Base-by-base conservation (phyloP, 1,140 invertebrate genomes). In the Harpegnathos saltator region DNA sequence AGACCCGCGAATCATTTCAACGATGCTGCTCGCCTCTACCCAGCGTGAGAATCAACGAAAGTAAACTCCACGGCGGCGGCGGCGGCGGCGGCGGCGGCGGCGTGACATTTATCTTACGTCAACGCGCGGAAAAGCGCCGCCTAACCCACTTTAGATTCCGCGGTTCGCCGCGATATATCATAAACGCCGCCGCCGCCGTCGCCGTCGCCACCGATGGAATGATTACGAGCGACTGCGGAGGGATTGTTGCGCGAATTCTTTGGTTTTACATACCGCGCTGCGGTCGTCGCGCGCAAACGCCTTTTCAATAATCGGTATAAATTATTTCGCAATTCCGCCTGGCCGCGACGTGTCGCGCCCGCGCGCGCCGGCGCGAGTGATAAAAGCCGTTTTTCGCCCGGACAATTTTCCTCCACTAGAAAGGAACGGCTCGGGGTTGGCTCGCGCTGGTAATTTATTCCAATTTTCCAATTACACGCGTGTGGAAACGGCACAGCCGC, bases 101-200 rank as follows among this genome's bases (percentile, higher is more conserved):
- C 77, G 85, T 85, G 84, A 86, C 84, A 86, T 86, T 86, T 86
- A 82, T 85, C 85, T 48, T 71, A 24, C 54, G 68, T 68, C 80
- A 71, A 69, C 54, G 26, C 33, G 50, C 26, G 82, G 68, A 71
- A 85, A 80, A 80, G 62, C 56, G 68, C 65, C 63, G 50, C n/a
- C 22, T 29, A 58, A 66, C 48, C 15, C 58, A 52, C 29, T 83
- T 85, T 62, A 54, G 24, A 69, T 72, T 63, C 74, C 24, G 17
- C 58, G n/a, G 33, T 14, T 44, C 17, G 52, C 68, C 29, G 63
- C 74, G 12, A 68, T 78, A 17, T 54, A 22, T 77, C 75, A 78
- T 19, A 44, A 44, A 69, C 61, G 22, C 22, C 7, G 38, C 38
- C 38, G 38, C 38, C 38, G 29, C 5, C 29, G 50, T 56, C 63